These are phyloP conservation scores for Pagetopsis macropterus DNA, from an alignment of 2,797 vertebrate genomes.

Conservation along the genomic window DNA sequence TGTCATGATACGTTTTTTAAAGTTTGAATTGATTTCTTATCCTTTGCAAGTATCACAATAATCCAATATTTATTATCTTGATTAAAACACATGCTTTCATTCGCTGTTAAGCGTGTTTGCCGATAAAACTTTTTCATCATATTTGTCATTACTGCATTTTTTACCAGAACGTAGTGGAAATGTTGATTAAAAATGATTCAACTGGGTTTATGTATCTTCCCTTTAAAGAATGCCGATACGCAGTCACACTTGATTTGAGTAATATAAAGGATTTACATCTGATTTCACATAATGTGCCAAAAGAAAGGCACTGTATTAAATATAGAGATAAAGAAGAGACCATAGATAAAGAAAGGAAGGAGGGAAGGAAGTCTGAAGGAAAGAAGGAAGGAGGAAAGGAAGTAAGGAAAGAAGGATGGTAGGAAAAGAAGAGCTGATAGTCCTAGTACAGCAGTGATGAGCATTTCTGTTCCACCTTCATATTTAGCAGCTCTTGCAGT, in stretches of 20 bases:
- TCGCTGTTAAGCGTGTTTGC: not conserved
- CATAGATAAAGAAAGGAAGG: not conserved
- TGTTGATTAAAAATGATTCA: conserved; percentile 9
- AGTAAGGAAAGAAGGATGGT: too few species aligned
- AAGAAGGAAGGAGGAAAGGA: not conserved
- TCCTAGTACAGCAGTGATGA: conserved; percentile 22
- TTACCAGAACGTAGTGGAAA: not conserved
- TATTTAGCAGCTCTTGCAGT: conserved; percentile 23
- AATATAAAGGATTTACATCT: not conserved
- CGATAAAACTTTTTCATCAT: not conserved
- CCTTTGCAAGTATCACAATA: not conserved
- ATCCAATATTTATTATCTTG: not conserved
- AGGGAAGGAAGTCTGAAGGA: not conserved
- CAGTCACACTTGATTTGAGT: not conserved
- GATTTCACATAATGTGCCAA: not conserved
- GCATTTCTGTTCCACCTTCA: conserved; percentile 27
- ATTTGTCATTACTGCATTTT: not conserved
- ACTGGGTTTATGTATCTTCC: not conserved
- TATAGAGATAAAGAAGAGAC: not conserved
- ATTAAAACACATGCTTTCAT: not conserved
- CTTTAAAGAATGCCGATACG: not conserved
- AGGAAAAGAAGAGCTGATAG: not conserved
- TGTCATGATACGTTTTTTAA: not conserved
- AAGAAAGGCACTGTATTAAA: not conserved
- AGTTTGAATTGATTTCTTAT: conserved; percentile 1